These are phyloP conservation scores for Myzus persicae DNA, from an alignment of 1,140 invertebrate species.

Conservation along the genomic window DNA sequence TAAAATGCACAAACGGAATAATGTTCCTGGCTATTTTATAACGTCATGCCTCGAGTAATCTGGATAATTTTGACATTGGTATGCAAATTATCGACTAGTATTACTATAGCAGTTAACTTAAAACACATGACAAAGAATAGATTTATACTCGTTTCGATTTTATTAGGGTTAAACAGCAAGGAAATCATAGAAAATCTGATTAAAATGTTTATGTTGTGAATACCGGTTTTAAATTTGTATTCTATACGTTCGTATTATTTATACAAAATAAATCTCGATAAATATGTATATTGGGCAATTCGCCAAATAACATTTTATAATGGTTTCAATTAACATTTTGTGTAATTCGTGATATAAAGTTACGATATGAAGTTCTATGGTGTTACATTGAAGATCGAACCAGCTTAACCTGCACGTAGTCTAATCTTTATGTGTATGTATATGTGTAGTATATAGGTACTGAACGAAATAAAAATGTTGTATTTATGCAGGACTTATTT, in stretches of 20 bases:
- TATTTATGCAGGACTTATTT: not conserved
- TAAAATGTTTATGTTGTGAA: not conserved
- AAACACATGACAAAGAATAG: not conserved
- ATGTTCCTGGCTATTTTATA: not conserved
- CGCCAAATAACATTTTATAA: slow-evolving; percentile 48
- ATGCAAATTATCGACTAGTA: slow-evolving; percentile 27
- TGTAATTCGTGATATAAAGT: slow-evolving; percentile 15
- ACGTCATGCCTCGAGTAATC: slow-evolving; percentile 9
- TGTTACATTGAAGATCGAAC: slow-evolving; percentile 2
- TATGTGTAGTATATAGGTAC: not conserved
- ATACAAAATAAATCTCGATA: slow-evolving; percentile 35
- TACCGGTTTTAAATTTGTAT: slow-evolving; percentile 32
- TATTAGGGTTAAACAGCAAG: slow-evolving; percentile 2
- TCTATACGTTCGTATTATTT: slow-evolving; percentile 9
- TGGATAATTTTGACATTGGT: slow-evolving; percentile 27
- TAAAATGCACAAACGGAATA: not conserved
- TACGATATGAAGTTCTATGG: slow-evolving; percentile 44
- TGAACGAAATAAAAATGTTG: not conserved
- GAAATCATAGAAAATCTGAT: slow-evolving; percentile 31
- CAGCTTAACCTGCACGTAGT: not conserved
- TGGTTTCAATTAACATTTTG: slow-evolving; percentile 38
- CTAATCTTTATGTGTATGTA: not conserved
- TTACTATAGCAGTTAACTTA: not conserved
- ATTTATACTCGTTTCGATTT: not conserved
- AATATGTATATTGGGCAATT: slow-evolving; percentile 34